Evolutionary conservation across 2,797 vertebrate genomes (phyloP), one percentile per base, ranked within the genome.

Genomic region (Fistularia tabacaria): DNA sequence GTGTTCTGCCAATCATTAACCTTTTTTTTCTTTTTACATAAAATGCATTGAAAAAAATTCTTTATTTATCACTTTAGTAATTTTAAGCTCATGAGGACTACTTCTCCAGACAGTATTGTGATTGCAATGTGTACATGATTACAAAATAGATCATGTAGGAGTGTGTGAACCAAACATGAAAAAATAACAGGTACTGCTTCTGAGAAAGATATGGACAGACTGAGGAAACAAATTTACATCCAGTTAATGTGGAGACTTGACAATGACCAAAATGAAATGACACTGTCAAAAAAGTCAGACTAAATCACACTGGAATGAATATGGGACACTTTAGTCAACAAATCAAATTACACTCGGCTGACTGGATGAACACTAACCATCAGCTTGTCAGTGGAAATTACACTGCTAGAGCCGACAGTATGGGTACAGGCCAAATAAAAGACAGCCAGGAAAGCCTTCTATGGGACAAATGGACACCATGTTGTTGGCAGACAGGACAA

Each of bases 231-330:
- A 74, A 62, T 52, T 70, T 60, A 58, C 44, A 59, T 8, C 9
- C 55, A 47, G 57, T 68, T 25, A 57, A 38, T 59, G 38, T 14
- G 25, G 54, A 60, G 51, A 76, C 49, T 54, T 60, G 41, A 66
- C 40, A 44, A 64, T 49, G 38, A 71, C 65, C 66, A 62, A 77
- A 85, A 79, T 12, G 25, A 77, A 85, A 52, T 78, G 72, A 80
- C 74, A 81, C 55, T 55, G 78, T 43, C 62, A 62, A 76, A 84
- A n/a, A 80, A 42, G 3, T 66, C 62, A 72, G 57, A 77, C 56
- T 59, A 54, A 79, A 69, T 81, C 67, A 69, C 69, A 80, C 43
- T 46, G 52, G 42, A 54, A 54, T 13, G 41, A 39, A 42, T 53
- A 39, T 42, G 40, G 51, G 51, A 54, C 41, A 80, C 73, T 83